Percentiles rank a stretch among this genome's conserved stretches.
These are phyloP conservation scores for Hydrolagus colliei DNA, from an alignment of 2,797 vertebrate genomes.

Conservation along the genomic window DNA sequence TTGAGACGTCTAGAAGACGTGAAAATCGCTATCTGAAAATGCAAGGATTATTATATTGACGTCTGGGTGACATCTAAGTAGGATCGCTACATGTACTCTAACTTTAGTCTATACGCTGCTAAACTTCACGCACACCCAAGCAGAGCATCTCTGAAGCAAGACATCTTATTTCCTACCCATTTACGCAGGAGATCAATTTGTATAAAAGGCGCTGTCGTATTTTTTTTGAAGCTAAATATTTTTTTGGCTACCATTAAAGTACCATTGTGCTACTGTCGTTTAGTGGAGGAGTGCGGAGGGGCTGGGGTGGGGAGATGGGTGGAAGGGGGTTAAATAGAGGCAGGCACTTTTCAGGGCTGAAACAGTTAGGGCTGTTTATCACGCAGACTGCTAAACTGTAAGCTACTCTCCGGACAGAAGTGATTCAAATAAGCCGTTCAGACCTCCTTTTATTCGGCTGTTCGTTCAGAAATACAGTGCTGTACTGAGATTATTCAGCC, in stretches of 20 bases:
- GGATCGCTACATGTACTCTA: too few species aligned
- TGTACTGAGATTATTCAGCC: background rate
- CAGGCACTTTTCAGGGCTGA: constrained; percentile 21
- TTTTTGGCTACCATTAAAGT: constrained; percentile 16
- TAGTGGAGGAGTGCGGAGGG: background rate
- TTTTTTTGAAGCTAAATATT: background rate
- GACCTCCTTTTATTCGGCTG: constrained; percentile 16
- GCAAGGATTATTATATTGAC: too few species aligned
- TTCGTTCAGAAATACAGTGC: constrained; percentile 13
- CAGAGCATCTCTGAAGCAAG: too few species aligned
- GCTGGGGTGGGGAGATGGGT: background rate
- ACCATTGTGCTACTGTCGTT: background rate
- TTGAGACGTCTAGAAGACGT: too few species aligned
- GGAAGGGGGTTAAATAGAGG: background rate
- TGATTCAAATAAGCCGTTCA: constrained; percentile 26
- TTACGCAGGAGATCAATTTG: background rate
- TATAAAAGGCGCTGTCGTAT: background rate
- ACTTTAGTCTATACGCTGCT: too few species aligned
- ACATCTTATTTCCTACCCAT: too few species aligned
- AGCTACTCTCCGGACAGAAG: constrained; percentile 2
- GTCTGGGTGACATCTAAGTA: too few species aligned
- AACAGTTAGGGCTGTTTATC: constrained; percentile 14
- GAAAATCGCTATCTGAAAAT: too few species aligned
- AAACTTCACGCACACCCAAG: too few species aligned
- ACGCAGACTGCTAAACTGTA: background rate